Evolutionary conservation across 2,113 vertebrate species (phyloP).

Genomic region (Pseudorhombus dupliciocellatus): DNA sequence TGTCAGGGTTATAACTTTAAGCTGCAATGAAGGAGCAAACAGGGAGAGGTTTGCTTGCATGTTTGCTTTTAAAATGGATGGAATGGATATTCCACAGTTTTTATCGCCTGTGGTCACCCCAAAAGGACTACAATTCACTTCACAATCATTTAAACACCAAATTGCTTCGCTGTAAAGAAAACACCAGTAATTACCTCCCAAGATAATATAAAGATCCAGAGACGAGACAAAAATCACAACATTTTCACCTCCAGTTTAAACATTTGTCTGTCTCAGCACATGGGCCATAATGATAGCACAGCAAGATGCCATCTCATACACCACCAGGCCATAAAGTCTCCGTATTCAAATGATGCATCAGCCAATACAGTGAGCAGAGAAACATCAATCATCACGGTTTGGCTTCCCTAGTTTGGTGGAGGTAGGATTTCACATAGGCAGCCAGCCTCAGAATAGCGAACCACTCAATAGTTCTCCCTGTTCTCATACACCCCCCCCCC

Average conservation of each 20-base stretch:
- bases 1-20: background rate
- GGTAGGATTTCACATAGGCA: constrained; percentile 57
- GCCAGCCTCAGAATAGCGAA: constrained; percentile 56
- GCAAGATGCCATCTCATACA: constrained; percentile 16
- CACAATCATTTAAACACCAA: no score
- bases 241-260: background rate
- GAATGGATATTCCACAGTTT: no score
- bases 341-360: constrained; percentile 60
- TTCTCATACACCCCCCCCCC: constrained; percentile 48
- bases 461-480: constrained; percentile 47
- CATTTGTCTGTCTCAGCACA: constrained; percentile 26
- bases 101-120: no score
- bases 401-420: constrained; percentile 34
- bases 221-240: background rate
- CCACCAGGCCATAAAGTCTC: constrained; percentile 33
- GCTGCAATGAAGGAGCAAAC: background rate
- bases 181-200: no score
- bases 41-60: no score
- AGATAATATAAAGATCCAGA: no score
- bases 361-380: constrained; percentile 38
- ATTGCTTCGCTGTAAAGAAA: no score
- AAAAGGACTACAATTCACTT: no score
- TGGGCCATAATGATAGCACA: constrained; percentile 15
- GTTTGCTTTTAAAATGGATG: no score
- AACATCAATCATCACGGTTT: constrained; percentile 61